Conservation (phyloP, 2,797 vertebrate species). For the Oryzias dopingdopingensis region DNA sequence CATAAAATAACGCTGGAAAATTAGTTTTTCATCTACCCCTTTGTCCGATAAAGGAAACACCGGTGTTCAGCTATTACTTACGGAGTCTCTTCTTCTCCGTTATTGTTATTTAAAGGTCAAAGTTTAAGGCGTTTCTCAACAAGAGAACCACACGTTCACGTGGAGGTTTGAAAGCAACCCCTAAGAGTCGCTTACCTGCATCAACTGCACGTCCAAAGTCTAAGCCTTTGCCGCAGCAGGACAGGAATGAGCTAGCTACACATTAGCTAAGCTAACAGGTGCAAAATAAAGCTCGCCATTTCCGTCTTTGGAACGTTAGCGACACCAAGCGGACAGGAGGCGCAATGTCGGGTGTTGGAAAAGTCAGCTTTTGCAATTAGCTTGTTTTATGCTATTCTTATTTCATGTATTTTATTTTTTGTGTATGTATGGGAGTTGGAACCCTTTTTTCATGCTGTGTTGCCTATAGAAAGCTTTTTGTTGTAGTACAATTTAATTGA, state of each 20-base stretch:
- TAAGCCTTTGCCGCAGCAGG: neutral
- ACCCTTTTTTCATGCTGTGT: too few relatives aligned
- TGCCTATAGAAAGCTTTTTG: too few relatives aligned
- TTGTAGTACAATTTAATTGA: too few relatives aligned
- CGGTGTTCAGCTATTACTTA: neutral
- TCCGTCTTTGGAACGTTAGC: neutral
- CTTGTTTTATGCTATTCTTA: too few relatives aligned
- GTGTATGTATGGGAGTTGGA: too few relatives aligned
- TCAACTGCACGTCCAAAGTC: constrained; percentile 39
- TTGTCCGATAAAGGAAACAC: constrained; percentile 36
- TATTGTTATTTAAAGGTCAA: constrained; percentile 1
- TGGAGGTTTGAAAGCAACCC: fast-evolving
- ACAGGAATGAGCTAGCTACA: neutral
- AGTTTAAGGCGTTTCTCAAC: constrained; percentile 6
- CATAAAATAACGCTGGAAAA: neutral
- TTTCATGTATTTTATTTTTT: too few relatives aligned
- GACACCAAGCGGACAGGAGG: constrained; percentile 48
- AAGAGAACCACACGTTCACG: constrained; percentile 8
- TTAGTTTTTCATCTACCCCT: neutral
- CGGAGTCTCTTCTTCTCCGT: constrained; percentile 3
- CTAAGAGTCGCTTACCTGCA: constrained; percentile 65
- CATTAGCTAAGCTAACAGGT: constrained; percentile 4
- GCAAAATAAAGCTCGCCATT: neutral
- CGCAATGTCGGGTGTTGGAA: neutral
- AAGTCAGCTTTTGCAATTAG: too few relatives aligned